Base-by-base conservation (phyloP, 2,888 invertebrate species). In the Poecilobothrus nobilitatus region DNA sequence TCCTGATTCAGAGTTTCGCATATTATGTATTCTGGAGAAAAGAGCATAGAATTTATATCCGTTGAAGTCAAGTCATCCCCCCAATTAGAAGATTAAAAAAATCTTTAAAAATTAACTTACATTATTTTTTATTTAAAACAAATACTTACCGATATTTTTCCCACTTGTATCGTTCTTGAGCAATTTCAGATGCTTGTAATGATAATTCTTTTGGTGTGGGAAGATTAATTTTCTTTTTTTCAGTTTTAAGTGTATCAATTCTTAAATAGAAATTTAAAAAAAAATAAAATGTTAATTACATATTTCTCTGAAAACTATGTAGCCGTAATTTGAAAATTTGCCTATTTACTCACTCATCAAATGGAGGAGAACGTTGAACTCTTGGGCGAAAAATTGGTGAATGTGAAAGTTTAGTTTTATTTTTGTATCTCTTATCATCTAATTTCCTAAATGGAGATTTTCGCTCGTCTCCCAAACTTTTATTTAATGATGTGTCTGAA, bases 121-220 rank as follows among this genome's bases (percentile, higher is more conserved):
- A 37, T 37, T 10, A 37, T 8, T 37, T 4, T 8, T 10, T 37
- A 3, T 10, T 37, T 37, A 10, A 37, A 7, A 10, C 12, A 37
- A 10, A 10, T 12, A 65, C 66, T 66, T 71, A 73, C 66, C 79
- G 82, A 68, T 84, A 86, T 68, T 84, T 85, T 71, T 84, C 84
- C 84, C 84, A 84, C 68, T 83, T 85, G 69, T 84, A 84, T 3
- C 84, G 83, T 73, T 85, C 85, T 66, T 77, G 82, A 22, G 76
- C 81, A 63, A 77, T 83, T 72, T 76, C 80, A 34, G 76, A 79
- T 18, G 78, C 81, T 72, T 78, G 82, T 70, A 77, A 72, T 9
- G 78, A 78, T 21, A 80, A 73, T 73, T 81, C 80, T 69, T 77
- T 80, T 20, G 81, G 82, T 18, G 80, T 78, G 18, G 79, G 80